phyloP scores from a whole-genome alignment of 2,888 invertebrate genomes.

The Cryptocephalus moraei region DNA sequence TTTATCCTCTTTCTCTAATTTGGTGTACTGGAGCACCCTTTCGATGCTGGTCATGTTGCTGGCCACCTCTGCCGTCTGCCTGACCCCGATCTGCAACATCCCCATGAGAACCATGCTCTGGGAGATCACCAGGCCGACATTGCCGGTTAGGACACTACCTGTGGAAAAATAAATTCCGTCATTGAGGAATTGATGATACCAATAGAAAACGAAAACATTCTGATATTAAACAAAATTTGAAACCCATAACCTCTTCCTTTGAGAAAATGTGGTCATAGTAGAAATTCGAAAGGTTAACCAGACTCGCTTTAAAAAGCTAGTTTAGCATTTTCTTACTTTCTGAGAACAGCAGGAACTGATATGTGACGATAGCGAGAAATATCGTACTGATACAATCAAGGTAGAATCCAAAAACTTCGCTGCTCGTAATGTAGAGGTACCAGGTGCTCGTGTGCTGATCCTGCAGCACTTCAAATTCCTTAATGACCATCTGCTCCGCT shows the following conservation, averaged over 20 bases:
- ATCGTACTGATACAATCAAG: constrained; percentile 50
- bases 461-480: constrained; percentile 65
- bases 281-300: no score
- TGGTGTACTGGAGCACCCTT: constrained; percentile 66
- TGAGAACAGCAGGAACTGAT: constrained; percentile 50
- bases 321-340: no score
- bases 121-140: constrained; percentile 61
- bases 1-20: constrained; percentile 57
- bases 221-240: no score
- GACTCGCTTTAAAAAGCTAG: no score
- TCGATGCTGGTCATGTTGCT: constrained; percentile 74
- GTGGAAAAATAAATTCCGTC: constrained; percentile 30
- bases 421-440: constrained; percentile 47
- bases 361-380: constrained; percentile 50
- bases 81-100: constrained; percentile 70
- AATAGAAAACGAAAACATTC: no score
- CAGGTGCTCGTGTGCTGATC: constrained; percentile 55
- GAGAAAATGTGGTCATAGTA: no score
- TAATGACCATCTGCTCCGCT: constrained; percentile 59
- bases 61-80: constrained; percentile 66
- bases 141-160: constrained; percentile 50
- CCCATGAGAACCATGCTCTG: constrained; percentile 64
- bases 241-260: no score
- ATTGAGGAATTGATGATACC: no score
- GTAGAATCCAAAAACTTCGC: constrained; percentile 54